Conservation (phyloP, 2,797 vertebrate genomes). For the Pantherophis alleghaniensis region DNA sequence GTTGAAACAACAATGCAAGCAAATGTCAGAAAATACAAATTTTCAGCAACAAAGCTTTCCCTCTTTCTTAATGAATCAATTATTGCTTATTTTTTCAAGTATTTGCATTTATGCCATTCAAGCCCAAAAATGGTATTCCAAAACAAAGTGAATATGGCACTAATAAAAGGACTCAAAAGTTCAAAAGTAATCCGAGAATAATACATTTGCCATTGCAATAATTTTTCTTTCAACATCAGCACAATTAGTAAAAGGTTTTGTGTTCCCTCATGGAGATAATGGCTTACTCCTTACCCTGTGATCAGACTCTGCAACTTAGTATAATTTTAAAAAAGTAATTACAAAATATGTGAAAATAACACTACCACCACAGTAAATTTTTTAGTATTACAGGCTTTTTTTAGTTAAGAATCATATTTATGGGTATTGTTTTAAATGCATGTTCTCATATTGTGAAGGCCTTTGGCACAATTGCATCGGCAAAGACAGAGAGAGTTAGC, state of each 20-base stretch:
- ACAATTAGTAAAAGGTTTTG: neutral
- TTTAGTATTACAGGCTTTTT: neutral
- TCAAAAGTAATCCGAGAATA: neutral
- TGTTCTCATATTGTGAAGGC: neutral
- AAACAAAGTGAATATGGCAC: constrained; percentile 24
- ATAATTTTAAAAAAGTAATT: constrained; percentile 24
- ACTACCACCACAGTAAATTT: neutral
- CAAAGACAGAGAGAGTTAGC: neutral
- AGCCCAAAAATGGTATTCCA: constrained; percentile 23
- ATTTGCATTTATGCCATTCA: constrained; percentile 47
- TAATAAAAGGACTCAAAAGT: neutral
- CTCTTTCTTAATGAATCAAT: constrained; percentile 15
- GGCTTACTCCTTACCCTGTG: neutral
- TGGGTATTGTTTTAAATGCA: constrained; percentile 12
- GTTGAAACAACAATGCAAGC: constrained; percentile 40
- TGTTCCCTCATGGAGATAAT: constrained; percentile 8
- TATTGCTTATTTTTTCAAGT: constrained; percentile 51
- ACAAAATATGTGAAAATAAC: neutral
- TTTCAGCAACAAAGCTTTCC: constrained; percentile 29
- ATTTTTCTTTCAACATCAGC: neutral
- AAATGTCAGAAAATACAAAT: constrained; percentile 37
- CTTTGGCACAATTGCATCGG: neutral
- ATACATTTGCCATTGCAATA: neutral
- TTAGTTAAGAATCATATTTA: neutral
- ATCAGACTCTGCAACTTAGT: neutral